A percentile compares a stretch with the other conserved stretches of the same genome.
These are phyloP conservation scores for Calidris pugnax DNA, from an alignment of 2,113 vertebrate species.

Conservation along the genomic window DNA sequence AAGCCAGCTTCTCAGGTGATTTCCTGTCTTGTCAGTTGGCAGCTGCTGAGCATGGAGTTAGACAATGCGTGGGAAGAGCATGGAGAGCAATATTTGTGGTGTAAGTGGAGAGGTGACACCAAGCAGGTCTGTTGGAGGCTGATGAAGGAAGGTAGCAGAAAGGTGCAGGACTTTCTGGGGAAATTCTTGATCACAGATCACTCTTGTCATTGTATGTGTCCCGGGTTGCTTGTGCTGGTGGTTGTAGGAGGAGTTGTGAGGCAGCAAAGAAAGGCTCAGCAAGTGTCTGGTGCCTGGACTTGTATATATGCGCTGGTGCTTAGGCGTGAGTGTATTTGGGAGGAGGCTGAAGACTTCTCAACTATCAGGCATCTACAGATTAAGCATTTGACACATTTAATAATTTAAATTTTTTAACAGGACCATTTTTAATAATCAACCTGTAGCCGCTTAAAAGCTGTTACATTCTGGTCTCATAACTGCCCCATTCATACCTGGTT, in stretches of 20 bases:
- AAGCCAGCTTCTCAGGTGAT: background rate
- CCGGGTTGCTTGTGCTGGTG: background rate
- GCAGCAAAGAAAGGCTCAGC: background rate
- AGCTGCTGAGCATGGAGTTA: background rate
- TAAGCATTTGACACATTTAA: background rate
- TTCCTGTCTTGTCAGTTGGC: background rate
- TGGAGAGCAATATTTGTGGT: rapidly evolving
- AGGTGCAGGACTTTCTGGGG: background rate
- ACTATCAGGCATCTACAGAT: background rate
- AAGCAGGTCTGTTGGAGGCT: background rate
- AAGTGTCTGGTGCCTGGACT: background rate
- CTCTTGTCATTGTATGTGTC: rapidly evolving
- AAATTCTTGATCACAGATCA: background rate
- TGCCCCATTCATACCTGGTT: background rate
- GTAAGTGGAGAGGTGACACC: background rate
- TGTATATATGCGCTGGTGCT: too few species aligned
- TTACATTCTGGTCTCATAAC: background rate
- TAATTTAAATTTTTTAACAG: background rate
- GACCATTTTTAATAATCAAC: background rate
- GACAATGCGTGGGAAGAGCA: rapidly evolving
- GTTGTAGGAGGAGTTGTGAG: background rate
- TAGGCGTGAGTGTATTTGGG: background rate
- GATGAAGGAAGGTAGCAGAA: background rate
- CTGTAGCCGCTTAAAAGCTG: background rate
- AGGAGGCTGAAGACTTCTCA: background rate